Conservation (phyloP, 2,888 invertebrate species). For the Chouioia cunea region DNA sequence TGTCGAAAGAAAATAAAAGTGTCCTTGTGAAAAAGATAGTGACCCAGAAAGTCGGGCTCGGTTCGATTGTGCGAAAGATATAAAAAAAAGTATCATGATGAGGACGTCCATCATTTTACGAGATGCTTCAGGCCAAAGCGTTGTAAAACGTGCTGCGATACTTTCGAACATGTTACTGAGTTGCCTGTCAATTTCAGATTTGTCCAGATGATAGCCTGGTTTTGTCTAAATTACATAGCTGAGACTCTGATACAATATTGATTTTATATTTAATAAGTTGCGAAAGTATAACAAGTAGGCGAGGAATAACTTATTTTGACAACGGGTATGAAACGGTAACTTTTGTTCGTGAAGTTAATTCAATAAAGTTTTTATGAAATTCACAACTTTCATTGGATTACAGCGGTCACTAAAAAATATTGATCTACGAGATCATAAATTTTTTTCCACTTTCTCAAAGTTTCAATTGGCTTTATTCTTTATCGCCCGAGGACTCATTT, state of each 20-base stretch:
- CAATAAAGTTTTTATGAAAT: too few relatives aligned
- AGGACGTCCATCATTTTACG: conserved; percentile 14
- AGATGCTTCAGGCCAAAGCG: too few relatives aligned
- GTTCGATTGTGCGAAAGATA: neutral
- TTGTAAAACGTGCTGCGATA: neutral
- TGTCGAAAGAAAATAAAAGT: neutral
- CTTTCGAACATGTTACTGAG: conserved; percentile 3
- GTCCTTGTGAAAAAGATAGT: conserved; percentile 1
- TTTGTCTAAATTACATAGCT: too few relatives aligned
- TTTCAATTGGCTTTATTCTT: conserved; percentile 9
- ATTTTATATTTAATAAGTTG: too few relatives aligned
- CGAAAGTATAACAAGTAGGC: too few relatives aligned
- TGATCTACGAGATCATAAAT: conserved; percentile 20
- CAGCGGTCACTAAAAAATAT: neutral
- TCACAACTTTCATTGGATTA: too few relatives aligned
- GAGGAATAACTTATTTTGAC: too few relatives aligned
- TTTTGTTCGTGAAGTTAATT: too few relatives aligned
- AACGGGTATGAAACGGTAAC: too few relatives aligned
- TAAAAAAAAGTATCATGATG: neutral
- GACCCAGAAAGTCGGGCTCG: conserved; percentile 23
- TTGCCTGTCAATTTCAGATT: neutral
- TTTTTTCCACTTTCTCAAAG: conserved; percentile 16
- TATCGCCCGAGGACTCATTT: neutral
- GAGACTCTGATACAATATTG: too few relatives aligned
- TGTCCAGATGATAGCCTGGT: too few relatives aligned